Conservation (phyloP, 2,888 invertebrate genomes). For the Lasioglossum zephyrum region DNA sequence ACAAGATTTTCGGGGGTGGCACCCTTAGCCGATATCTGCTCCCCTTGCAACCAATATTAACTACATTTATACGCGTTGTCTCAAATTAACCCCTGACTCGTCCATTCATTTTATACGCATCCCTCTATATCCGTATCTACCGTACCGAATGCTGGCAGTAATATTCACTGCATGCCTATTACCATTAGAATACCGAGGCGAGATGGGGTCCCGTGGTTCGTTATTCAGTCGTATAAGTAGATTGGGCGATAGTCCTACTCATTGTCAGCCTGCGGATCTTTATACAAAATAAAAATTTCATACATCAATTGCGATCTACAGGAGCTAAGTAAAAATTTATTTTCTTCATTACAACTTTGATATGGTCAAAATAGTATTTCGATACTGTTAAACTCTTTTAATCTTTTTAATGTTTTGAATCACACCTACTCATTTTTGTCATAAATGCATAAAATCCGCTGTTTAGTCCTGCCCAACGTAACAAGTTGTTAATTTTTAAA, state of each 20-base stretch:
- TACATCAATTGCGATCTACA: too few species aligned
- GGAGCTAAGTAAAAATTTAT: too few species aligned
- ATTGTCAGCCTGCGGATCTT: too few species aligned
- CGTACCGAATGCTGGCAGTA: constrained; percentile 47
- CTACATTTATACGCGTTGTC: constrained; percentile 84
- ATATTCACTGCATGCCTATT: constrained; percentile 60
- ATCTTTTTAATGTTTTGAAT: too few species aligned
- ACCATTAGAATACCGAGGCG: constrained; percentile 61
- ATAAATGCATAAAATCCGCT: too few species aligned
- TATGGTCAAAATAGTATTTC: too few species aligned
- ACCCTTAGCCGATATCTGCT: constrained; percentile 60
- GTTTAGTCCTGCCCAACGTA: background rate
- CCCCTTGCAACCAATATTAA: constrained; percentile 81
- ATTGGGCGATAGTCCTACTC: constrained; percentile 6
- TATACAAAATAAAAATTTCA: too few species aligned
- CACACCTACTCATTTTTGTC: too few species aligned
- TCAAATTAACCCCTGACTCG: constrained; percentile 83
- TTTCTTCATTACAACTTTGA: too few species aligned
- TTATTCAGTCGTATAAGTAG: constrained; percentile 34
- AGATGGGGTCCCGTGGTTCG: constrained; percentile 47
- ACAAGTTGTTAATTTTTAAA: background rate
- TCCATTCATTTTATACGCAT: constrained; percentile 72
- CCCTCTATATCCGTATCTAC: constrained; percentile 52
- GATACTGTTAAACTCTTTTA: too few species aligned
- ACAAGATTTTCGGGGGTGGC: constrained; percentile 73